phyloP scores from a whole-genome alignment of 2,797 vertebrate species.

The Intellagama lesueurii region DNA sequence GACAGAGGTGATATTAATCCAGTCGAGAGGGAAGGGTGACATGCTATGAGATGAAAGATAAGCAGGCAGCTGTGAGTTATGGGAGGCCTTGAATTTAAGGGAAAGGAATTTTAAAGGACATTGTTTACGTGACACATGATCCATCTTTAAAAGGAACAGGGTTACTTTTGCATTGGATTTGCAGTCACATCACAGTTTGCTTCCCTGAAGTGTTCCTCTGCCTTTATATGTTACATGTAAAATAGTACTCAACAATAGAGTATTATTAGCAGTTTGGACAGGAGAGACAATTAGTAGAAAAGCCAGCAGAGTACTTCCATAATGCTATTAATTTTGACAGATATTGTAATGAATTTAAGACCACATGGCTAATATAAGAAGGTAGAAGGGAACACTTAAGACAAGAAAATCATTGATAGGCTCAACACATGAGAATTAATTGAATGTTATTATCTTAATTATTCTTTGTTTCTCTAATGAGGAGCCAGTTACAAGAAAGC shows the following conservation, averaged over 20 bases:
- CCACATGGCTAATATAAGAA: slow-evolving; percentile 35
- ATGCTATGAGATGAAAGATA: slow-evolving; percentile 6
- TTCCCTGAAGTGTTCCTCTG: neutral
- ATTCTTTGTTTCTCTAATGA: slow-evolving; percentile 9
- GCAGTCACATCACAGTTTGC: neutral
- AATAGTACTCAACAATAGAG: slow-evolving; percentile 21
- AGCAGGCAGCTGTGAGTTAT: slow-evolving; percentile 33
- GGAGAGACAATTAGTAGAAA: slow-evolving; percentile 21
- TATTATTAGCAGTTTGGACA: neutral
- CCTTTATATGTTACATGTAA: slow-evolving; percentile 12
- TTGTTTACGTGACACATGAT: slow-evolving; percentile 51
- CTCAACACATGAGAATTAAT: slow-evolving; percentile 1
- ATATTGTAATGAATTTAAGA: neutral
- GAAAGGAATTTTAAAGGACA: slow-evolving; percentile 47
- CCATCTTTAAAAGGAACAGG: slow-evolving; percentile 38
- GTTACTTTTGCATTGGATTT: slow-evolving; percentile 29
- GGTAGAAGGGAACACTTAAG: accelerated
- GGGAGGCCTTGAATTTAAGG: slow-evolving; percentile 49
- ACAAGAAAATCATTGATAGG: slow-evolving; percentile 20
- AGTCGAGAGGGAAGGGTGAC: neutral
- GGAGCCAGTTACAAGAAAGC: neutral
- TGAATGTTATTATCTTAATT: neutral
- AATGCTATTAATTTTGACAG: slow-evolving; percentile 41
- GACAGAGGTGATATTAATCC: slow-evolving; percentile 11
- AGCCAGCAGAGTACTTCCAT: slow-evolving; percentile 8